Base-by-base conservation (phyloP, 2,888 invertebrate genomes). In the Tridacna crocea region DNA sequence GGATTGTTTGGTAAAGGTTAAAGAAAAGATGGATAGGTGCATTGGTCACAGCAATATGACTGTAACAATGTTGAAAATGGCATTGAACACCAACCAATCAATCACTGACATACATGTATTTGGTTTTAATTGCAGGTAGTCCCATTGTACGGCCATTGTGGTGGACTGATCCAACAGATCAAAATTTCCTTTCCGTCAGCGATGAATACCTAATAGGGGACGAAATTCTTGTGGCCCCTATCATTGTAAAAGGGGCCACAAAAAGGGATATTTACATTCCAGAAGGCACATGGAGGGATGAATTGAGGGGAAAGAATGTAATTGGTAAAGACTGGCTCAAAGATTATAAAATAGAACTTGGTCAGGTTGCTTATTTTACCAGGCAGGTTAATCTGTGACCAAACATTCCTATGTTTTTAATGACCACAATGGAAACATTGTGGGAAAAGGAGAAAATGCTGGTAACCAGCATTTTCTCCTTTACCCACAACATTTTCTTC, bases 61-160 rank as follows among this genome's bases (percentile, higher is more conserved):
- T 36, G 36, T 4, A 36, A 36, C 36, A 36, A 4, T 36, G 36
- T 8, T 36, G 36, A 36, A 36, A 36, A 36, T 36, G 36, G 36
- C 8, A 8, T 36, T 36, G 36, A 36, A 36, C 2, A 36, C 36
- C 36, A 36, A 36, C 2, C 36, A 36, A 36, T 36, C 36, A 36
- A 36, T 36, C 36, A 36, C 8, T 36, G 36, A 36, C 36, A 36
- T 36, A 36, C 36, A 11, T 55, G 19, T 55, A 19, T 55, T 55
- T 11, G 6, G 2, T 6, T 55, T 22, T 48, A 10, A 19, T 72
- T 81, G 26, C 88, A 82, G 92, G 92, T 0, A 95, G 96, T 66
- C 99, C 99, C 0, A 97, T 99, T 0, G 97, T 99, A 94, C 95
- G 98, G 47, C 98, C 99, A 0, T 92, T 98, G 27, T 97, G 98